These are phyloP conservation scores for Malurus elegans DNA, from an alignment of 2,113 vertebrate species.

Conservation along the genomic window DNA sequence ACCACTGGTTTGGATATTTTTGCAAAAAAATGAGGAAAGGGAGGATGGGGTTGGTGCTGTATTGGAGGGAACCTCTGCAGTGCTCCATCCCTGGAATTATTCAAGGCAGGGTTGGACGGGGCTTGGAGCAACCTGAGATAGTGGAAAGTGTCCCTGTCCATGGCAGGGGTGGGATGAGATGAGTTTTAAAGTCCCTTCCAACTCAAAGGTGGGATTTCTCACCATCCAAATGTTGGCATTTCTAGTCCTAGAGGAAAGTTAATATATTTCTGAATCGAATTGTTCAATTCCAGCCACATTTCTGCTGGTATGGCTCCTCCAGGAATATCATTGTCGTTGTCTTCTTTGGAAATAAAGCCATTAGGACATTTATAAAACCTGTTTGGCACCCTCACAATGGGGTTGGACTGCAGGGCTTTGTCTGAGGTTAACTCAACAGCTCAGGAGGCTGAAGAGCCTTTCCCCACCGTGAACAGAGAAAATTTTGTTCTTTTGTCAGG, in stretches of 20 bases:
- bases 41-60: background rate
- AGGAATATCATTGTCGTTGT: background rate
- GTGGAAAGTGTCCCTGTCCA: background rate
- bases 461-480: background rate
- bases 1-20: background rate
- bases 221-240: background rate
- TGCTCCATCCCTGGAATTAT: background rate
- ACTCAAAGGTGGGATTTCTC: background rate
- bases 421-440: constrained; percentile 14
- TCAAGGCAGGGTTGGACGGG: background rate
- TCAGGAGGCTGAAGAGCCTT: constrained; percentile 27
- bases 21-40: background rate
- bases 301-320: background rate
- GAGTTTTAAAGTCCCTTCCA: background rate
- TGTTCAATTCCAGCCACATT: background rate
- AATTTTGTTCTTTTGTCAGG: constrained; percentile 27
- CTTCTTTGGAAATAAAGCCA: background rate
- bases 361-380: background rate
- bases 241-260: background rate
- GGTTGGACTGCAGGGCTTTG: constrained; percentile 14
- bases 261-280: background rate
- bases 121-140: background rate
- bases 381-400: constrained; percentile 21
- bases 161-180: background rate
- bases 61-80: background rate